A percentile compares a stretch with the other conserved stretches of the same genome.
Conservation (phyloP, 2,888 invertebrate genomes). For the Frankliniella intonsa region DNA sequence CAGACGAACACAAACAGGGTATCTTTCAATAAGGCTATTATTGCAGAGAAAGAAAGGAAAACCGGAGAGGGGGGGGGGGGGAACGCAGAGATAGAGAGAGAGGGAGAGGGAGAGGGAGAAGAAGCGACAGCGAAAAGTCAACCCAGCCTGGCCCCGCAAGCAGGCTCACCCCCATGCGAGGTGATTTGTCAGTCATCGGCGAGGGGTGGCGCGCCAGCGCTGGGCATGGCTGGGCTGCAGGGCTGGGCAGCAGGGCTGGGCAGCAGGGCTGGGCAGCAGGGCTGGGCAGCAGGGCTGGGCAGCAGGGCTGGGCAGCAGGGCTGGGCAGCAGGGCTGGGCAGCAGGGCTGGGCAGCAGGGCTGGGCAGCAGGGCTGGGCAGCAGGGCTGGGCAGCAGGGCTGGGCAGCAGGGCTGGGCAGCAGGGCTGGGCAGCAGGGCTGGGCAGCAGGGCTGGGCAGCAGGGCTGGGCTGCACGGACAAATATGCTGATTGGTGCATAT, state of each 20-base stretch:
- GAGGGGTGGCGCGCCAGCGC: background rate
- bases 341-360: too few relatives aligned
- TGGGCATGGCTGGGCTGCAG: background rate
- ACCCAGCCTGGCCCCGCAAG: background rate
- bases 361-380: too few relatives aligned
- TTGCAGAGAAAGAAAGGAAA: background rate
- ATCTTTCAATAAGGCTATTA: constrained; percentile 8
- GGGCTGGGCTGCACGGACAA: too few relatives aligned
- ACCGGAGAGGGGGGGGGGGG: background rate
- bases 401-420: too few relatives aligned
- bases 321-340: too few relatives aligned
- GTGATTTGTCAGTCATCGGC: constrained; percentile 11
- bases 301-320: too few relatives aligned
- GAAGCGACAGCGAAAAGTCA: background rate
- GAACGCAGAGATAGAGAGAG: background rate
- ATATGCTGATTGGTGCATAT: too few relatives aligned
- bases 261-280: too few relatives aligned
- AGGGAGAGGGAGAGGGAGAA: background rate
- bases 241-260: background rate
- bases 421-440: too few relatives aligned
- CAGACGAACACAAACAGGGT: constrained; percentile 19
- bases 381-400: too few relatives aligned
- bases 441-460: too few relatives aligned
- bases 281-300: too few relatives aligned
- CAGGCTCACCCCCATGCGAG: background rate